Base-by-base conservation (phyloP, 2,888 invertebrate genomes). In the Oxystoma pomonae region DNA sequence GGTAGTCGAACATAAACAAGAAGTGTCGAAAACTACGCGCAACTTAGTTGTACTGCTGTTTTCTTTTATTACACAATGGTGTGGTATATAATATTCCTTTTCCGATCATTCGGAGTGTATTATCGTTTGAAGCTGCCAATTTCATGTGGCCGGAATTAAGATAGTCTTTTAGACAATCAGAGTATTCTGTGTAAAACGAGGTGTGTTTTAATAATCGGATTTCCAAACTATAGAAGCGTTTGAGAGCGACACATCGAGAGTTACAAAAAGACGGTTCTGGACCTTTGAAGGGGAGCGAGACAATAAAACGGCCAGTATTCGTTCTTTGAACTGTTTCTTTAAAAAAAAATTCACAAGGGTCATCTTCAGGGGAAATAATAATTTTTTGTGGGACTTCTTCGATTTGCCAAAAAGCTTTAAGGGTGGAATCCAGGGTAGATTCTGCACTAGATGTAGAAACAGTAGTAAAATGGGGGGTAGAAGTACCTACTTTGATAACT, bases 41-140 rank as follows among this genome's bases (percentile, higher is more conserved):
- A 55, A 59, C 56, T 22, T 63, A 20, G 53, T 60, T 60, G 21
- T 9, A 20, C 20, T 22, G n/a, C 12, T 52, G 17, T 59, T 51
- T 19, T 16, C 3, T 35, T 35, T 35, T 35, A 35, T 35, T 7
- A 35, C 35, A 35, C 35, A 35, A 12, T 35, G 35, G 5, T 35
- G 35, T 3, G 35, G 35, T 35, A 35, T 35, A n/a, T n/a, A n/a
- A n/a, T n/a, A n/a, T n/a, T n/a, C n/a, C n/a, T n/a, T n/a, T n/a
- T n/a, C n/a, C n/a, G n/a, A n/a, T n/a, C n/a, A n/a, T n/a, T n/a
- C 12, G 35, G 35, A 12, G 35, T 12, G 12, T 35, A 35, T 35
- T 35, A n/a, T n/a, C n/a, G 3, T 35, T 35, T 35, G 35, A 35
- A 35, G 12, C 35, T 35, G n/a, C n/a, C n/a, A 35, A 12, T 12